phyloP scores from a whole-genome alignment of 2,113 vertebrate genomes.

The Bungarus multicinctus region DNA sequence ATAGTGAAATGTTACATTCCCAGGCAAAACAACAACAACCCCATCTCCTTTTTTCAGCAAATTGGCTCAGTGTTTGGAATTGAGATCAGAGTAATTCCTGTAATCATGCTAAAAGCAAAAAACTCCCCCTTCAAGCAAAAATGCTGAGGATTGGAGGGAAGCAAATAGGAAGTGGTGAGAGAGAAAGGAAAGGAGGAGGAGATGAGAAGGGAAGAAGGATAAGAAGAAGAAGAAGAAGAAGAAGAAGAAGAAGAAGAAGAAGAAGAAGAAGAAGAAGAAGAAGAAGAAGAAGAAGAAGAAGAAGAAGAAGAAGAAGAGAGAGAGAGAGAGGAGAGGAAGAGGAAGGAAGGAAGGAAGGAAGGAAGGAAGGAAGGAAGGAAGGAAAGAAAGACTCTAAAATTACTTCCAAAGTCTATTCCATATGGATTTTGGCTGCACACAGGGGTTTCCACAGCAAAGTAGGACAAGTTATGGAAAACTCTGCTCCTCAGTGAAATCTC shows the following conservation, averaged over 20 bases:
- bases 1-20: background rate
- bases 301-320: fast-evolving
- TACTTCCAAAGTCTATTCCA: background rate
- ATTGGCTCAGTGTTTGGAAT: background rate
- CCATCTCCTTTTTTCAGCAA: background rate
- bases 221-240: fast-evolving
- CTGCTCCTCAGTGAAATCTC: background rate
- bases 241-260: no score
- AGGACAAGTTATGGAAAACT: background rate
- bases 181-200: no score
- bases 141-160: background rate
- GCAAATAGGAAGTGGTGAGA: background rate
- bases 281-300: fast-evolving
- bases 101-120: background rate
- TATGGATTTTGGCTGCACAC: background rate
- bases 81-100: background rate
- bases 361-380: no score
- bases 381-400: no score
- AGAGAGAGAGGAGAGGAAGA: fast-evolving
- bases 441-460: background rate
- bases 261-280: no score
- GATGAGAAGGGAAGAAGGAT: no score
- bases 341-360: fast-evolving
- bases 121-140: background rate
- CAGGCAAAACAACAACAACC: background rate